Percentiles rank a stretch among this genome's conserved stretches.
These are phyloP conservation scores for Acronicta leporina DNA, from an alignment of 2,888 invertebrate species.

Conservation along the genomic window DNA sequence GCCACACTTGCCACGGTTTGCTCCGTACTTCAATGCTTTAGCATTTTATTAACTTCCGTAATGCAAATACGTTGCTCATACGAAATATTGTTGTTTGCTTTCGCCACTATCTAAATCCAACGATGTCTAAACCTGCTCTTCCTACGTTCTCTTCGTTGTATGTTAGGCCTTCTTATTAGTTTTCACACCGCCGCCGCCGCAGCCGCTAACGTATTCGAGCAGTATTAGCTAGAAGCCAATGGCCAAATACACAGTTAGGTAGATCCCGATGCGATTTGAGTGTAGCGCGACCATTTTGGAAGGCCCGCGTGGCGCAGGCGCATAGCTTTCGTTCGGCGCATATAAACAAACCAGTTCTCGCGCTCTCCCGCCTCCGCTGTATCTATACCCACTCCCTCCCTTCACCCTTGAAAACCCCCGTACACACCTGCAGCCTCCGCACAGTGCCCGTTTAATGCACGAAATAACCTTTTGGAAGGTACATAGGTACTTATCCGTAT, in stretches of 20 bases:
- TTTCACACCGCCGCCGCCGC: not conserved
- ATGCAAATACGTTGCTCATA: too few relatives aligned
- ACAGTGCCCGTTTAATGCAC: constrained; percentile 66
- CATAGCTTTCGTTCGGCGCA: constrained; percentile 75
- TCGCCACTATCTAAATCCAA: too few relatives aligned
- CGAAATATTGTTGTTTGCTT: too few relatives aligned
- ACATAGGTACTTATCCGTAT: constrained; percentile 41
- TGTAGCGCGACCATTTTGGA: constrained; percentile 3
- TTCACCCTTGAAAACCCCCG: constrained; percentile 34
- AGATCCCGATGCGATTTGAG: not conserved
- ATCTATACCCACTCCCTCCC: constrained; percentile 27
- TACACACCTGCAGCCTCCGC: constrained; percentile 57
- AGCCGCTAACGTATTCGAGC: not conserved
- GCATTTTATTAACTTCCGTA: not conserved
- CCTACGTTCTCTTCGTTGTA: too few relatives aligned
- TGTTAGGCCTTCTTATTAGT: too few relatives aligned
- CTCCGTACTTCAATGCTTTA: not conserved
- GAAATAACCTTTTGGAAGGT: constrained; percentile 65
- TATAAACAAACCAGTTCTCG: constrained; percentile 82
- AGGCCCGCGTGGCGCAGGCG: constrained; percentile 38
- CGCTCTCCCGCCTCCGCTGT: constrained; percentile 44
- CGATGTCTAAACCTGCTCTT: too few relatives aligned
- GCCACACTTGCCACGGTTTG: not conserved
- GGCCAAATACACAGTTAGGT: constrained; percentile 33
- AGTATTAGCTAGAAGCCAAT: not conserved